Base-by-base conservation (phyloP, 2,888 invertebrate genomes). In the Vesta saturnalis region DNA sequence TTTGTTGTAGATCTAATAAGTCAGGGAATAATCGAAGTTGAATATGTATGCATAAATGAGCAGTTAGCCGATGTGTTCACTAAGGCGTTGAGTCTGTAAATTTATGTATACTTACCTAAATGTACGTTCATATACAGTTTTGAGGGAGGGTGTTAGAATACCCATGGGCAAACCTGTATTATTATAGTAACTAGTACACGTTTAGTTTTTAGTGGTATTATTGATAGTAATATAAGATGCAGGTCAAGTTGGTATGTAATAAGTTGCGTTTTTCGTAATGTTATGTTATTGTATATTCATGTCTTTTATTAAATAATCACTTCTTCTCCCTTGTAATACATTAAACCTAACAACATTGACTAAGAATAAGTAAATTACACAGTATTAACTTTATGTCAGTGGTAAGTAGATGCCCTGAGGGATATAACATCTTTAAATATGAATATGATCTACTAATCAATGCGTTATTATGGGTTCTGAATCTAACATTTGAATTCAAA, bases 1-100 rank as follows among this genome's bases (percentile, higher is more conserved):
- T 52, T 52, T 52, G 54, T 52, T 52, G 18, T 19, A 18, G 54
- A 52, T 52, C 14, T 52, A 52, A 52, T 52, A 52, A 52, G 16
- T 52, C 16, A 52, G 18, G 54, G 54, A 8, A 52, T 52, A 18
- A 19, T 52, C 16, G 21, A 52, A 18, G 54, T 52, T 5, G n/a
- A 16, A 52, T 52, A 52, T 52, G 16, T 52, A 18, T 18, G 54
- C 10, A 52, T 15, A 52, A 19, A 52, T 52, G 54, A 52, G 21
- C 54, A 52, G 21, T 19, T 52, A 52, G 18, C 21, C 4, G 54
- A 52, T 15, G 19, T 19, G 14, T 49, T 54, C 30, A 16, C 52
- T 47, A 60, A 68, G 56, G 46, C 46, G 46, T n/a, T 46, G 46
- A 46, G 4, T 46, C 8, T 46, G 4, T 14, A 46, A n/a, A 46